phyloP scores from a whole-genome alignment of 2,888 invertebrate genomes.

The Drosophila melanocephala region DNA sequence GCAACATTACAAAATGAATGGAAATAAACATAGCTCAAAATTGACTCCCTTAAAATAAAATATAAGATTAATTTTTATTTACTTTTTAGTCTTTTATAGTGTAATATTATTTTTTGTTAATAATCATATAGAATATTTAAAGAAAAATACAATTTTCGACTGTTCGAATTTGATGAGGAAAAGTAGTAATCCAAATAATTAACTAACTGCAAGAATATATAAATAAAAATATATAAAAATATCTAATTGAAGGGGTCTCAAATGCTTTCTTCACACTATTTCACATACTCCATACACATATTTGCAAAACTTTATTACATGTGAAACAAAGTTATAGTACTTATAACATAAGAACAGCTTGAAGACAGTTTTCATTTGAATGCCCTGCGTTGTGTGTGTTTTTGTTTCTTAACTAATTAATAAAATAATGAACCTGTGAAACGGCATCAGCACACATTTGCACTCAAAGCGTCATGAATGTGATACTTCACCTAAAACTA shows the following conservation, averaged over 20 bases:
- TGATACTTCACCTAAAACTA: constrained; percentile 9
- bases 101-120: not conserved
- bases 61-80: no score
- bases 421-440: constrained; percentile 13
- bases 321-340: not conserved
- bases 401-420: constrained; percentile 63
- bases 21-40: no score
- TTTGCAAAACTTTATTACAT: not conserved
- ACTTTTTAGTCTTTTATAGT: no score
- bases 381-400: not conserved
- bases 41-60: no score
- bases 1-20: no score
- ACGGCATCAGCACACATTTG: constrained; percentile 15
- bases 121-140: not conserved
- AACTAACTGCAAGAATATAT: not conserved
- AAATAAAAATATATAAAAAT: not conserved
- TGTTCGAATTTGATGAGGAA: not conserved
- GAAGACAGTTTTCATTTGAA: not conserved
- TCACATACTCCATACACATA: not conserved
- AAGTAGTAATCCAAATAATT: not conserved
- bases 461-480: constrained; percentile 22
- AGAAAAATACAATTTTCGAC: not conserved
- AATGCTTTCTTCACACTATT: not conserved
- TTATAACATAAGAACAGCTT: not conserved
- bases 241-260: not conserved